phyloP scores from a whole-genome alignment of 2,113 vertebrate species.

The Ctenomys sociabilis region DNA sequence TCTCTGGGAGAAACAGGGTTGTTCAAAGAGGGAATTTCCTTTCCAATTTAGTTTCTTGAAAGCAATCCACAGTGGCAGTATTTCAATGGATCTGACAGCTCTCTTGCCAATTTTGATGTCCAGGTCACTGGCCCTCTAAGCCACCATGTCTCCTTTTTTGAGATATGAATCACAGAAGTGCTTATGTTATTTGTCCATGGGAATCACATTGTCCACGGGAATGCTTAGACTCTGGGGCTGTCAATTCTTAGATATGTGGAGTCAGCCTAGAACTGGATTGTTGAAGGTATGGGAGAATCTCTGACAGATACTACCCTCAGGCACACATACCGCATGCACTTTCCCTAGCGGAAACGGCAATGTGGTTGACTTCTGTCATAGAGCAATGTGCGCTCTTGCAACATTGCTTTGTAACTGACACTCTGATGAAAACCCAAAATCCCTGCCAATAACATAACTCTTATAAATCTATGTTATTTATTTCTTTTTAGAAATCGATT shows the following conservation, averaged over 20 bases:
- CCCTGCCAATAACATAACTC: neutral
- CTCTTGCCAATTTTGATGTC: conserved; percentile 45
- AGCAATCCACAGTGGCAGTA: neutral
- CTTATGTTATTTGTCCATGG: neutral
- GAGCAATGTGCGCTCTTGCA: neutral
- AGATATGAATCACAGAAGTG: neutral
- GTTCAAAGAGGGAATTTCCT: neutral
- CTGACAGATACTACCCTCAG: neutral
- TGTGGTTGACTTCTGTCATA: neutral
- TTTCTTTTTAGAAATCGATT: conserved; percentile 39
- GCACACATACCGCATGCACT: neutral
- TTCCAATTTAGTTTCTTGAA: neutral
- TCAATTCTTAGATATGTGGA: neutral
- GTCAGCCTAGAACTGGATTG: neutral
- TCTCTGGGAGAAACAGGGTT: neutral
- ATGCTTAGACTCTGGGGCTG: neutral
- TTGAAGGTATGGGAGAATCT: neutral
- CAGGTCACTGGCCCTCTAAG: neutral
- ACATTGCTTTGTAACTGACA: neutral
- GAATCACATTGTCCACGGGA: conserved; percentile 40
- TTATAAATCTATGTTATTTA: neutral
- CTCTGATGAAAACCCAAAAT: neutral
- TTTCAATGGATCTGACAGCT: conserved; percentile 43
- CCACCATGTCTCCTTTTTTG: conserved; percentile 8
- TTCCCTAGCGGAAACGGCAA: neutral